Evolutionary conservation across 2,113 vertebrate species (phyloP).

Genomic region (Planiliza haematocheilus): DNA sequence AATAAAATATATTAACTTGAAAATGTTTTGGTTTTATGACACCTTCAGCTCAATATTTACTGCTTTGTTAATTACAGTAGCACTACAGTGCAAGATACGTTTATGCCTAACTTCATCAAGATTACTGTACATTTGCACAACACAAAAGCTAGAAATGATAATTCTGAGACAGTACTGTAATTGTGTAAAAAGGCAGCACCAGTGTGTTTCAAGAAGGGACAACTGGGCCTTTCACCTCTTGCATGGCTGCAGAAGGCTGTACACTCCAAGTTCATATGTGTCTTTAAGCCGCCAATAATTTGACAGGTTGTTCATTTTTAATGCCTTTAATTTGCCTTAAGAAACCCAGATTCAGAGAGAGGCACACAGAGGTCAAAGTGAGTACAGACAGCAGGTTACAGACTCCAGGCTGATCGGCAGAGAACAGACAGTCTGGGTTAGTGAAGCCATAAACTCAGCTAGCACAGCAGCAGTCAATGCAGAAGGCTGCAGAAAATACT

Average conservation of each 20-base stretch:
- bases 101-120: no score
- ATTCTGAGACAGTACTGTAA: background rate
- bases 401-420: constrained; percentile 37
- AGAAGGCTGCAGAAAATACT: constrained; percentile 37
- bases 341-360: constrained; percentile 67
- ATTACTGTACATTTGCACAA: background rate
- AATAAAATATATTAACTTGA: no score
- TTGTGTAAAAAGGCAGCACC: background rate
- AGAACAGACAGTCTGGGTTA: constrained; percentile 43
- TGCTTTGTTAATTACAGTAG: background rate
- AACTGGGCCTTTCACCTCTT: background rate
- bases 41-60: background rate
- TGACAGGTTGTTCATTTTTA: constrained; percentile 52
- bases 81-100: no score
- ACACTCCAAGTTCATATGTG: background rate
- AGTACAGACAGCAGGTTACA: constrained; percentile 73
- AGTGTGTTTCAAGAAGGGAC: background rate
- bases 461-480: constrained; percentile 46
- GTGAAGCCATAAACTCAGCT: constrained; percentile 28
- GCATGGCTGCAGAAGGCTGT: background rate
- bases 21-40: background rate
- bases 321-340: constrained; percentile 73
- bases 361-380: constrained; percentile 45
- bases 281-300: constrained; percentile 28
- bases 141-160: background rate